Conservation (phyloP, 2,797 vertebrate species). For the Microhierax caerulescens region DNA sequence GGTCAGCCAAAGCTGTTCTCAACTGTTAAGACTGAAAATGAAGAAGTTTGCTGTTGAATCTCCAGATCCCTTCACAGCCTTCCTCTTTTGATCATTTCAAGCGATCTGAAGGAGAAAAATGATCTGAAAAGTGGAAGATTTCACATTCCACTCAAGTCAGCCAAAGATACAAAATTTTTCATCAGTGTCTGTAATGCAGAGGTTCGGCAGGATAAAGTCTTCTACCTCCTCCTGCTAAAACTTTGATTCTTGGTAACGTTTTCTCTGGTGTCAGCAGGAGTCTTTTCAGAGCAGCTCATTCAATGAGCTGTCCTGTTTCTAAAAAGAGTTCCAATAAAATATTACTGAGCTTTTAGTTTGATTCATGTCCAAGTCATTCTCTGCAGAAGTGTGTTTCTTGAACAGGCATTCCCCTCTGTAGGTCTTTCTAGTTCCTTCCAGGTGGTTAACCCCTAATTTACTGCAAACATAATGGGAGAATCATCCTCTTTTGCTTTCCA, state of each 20-base stretch:
- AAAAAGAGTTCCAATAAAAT: background rate
- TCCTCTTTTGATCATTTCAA: background rate
- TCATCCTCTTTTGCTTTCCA: background rate
- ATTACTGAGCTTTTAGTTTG: background rate
- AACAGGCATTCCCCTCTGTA: background rate
- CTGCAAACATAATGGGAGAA: background rate
- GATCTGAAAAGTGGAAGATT: background rate
- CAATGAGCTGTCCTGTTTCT: background rate
- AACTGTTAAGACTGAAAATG: background rate
- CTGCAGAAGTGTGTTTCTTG: background rate
- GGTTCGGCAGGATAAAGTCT: background rate
- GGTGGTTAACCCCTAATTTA: background rate
- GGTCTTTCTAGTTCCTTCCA: background rate
- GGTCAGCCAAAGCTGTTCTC: background rate
- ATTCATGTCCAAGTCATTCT: background rate
- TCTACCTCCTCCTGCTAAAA: background rate
- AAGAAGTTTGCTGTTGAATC: background rate
- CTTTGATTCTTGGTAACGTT: background rate
- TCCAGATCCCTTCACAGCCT: background rate
- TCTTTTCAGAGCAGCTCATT: background rate
- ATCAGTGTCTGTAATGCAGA: background rate
- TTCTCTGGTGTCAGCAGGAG: background rate
- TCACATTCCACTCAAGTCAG: background rate
- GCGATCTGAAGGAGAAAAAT: background rate
- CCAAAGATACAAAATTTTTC: background rate